Base-by-base conservation (phyloP, 2,888 invertebrate species). In the Cactoblastis cactorum region DNA sequence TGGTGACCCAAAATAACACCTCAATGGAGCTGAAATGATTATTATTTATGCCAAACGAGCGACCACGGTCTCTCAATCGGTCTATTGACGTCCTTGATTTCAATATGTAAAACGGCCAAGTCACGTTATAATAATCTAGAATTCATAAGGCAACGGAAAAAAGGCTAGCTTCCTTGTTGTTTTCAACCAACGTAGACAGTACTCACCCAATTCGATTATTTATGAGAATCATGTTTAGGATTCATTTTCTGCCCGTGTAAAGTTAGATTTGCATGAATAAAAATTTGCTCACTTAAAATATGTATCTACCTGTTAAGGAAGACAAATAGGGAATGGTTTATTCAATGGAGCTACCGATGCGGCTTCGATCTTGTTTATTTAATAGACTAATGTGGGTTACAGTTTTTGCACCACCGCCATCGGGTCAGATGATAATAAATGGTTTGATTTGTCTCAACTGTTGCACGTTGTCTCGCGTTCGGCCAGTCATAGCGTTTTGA, bases 161-260 rank as follows among this genome's bases (percentile, higher is more conserved):
- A 61, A 55, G 41, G 48, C 57, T 55, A 37, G 45, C 34, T 62
- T 64, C 59, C 61, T 62, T 67, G 67, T 74, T 71, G 69, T 72
- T 75, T 67, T 69, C 58, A 57, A 61, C 59, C 62, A 62, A 57
- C 8, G 67, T 65, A 70, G 63, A 68, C 64, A 59, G 66, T 65
- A 61, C 63, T 59, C 61, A 58, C 68, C 63, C 67, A 58, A 60
- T 61, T 74, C 67, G 69, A 72, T 80, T 87, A 85, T 87, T 83
- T 83, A 87, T 86, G 80, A 82, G 80, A 67, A 56, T 64, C 73
- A 63, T 73, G 75, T 74, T 86, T 80, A 83, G 72, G 73, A 87
- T 86, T 85, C 83, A 77, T 80, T 83, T 85, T 81, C 77, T 67
- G 77, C 83, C 77, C 84, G 84, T 85, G 86, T 86, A 83, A 77